A percentile compares a stretch with the other conserved stretches of the same genome.
Conservation (phyloP, 2,113 vertebrate genomes). For the Gila orcuttii region DNA sequence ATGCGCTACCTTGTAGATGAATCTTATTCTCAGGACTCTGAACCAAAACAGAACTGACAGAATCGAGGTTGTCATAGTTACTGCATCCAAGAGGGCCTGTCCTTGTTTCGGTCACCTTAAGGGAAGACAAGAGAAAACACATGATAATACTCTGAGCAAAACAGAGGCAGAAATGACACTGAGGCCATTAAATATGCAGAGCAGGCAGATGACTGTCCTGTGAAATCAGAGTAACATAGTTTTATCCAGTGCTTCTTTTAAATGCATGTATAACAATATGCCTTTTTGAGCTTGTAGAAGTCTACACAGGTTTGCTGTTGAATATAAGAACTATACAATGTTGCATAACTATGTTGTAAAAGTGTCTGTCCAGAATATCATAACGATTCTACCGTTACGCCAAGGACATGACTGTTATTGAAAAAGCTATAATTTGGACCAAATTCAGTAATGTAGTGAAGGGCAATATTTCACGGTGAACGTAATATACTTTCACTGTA, state of each 20-base stretch:
- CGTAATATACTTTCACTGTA: background rate
- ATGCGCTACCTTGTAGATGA: slow-evolving; percentile 82
- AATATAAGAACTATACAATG: background rate
- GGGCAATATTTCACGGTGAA: slow-evolving; percentile 3
- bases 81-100: slow-evolving; percentile 85
- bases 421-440: slow-evolving; percentile 9
- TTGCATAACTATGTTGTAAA: background rate
- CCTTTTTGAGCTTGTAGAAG: background rate
- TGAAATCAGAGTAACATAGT: slow-evolving; percentile 55
- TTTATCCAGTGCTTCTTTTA: background rate
- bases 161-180: slow-evolving; percentile 43
- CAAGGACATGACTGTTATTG: slow-evolving; percentile 3
- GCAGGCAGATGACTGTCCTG: slow-evolving; percentile 33
- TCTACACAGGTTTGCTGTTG: background rate
- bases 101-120: slow-evolving; percentile 84
- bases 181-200: slow-evolving; percentile 55
- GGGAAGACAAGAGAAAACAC: slow-evolving; percentile 57
- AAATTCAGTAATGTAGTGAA: slow-evolving; percentile 17
- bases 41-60: slow-evolving; percentile 86
- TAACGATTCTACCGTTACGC: background rate
- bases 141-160: slow-evolving; percentile 59
- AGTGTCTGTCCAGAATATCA: background rate
- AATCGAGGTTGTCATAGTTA: slow-evolving; percentile 88
- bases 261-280: too few species aligned
- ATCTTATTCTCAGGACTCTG: slow-evolving; percentile 87